phyloP scores from a whole-genome alignment of 2,888 invertebrate genomes.

The Eledona agricola region DNA sequence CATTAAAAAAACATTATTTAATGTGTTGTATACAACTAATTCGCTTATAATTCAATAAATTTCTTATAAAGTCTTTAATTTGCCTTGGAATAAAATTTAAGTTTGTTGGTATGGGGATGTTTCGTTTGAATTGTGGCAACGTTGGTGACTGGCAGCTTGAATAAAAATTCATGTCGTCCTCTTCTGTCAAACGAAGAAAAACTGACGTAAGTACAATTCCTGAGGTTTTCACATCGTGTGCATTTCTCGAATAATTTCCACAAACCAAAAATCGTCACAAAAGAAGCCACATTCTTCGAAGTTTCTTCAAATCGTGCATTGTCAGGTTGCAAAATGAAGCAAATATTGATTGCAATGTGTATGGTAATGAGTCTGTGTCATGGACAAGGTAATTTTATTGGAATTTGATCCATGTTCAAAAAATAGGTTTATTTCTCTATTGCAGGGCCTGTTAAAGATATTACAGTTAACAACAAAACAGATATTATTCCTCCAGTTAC shows the following conservation, averaged over 20 bases:
- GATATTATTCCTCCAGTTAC: conserved; percentile 16
- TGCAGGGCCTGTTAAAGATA: neutral
- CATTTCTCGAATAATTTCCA: no score
- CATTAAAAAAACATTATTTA: no score
- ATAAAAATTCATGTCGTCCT: no score
- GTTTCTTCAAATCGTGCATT: neutral
- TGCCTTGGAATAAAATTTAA: no score
- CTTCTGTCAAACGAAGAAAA: conserved; percentile 2
- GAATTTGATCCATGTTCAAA: neutral
- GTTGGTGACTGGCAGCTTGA: neutral
- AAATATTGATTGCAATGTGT: conserved; percentile 21
- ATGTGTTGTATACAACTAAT: no score
- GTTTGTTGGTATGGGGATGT: conserved; percentile 3
- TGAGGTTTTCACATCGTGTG: conserved; percentile 17
- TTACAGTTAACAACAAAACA: conserved; percentile 16
- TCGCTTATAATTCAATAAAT: no score
- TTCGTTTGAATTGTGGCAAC: neutral
- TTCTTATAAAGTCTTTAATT: no score
- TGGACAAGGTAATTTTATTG: conserved; percentile 17
- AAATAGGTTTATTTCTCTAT: conserved; percentile 4
- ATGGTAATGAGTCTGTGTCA: conserved; percentile 21
- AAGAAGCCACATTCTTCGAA: no score
- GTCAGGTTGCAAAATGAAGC: conserved; percentile 18
- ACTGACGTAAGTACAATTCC: conserved; percentile 14
- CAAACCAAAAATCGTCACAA: no score